Base-by-base conservation (phyloP, 2,113 vertebrate species). In the Sebastes schlegelii region DNA sequence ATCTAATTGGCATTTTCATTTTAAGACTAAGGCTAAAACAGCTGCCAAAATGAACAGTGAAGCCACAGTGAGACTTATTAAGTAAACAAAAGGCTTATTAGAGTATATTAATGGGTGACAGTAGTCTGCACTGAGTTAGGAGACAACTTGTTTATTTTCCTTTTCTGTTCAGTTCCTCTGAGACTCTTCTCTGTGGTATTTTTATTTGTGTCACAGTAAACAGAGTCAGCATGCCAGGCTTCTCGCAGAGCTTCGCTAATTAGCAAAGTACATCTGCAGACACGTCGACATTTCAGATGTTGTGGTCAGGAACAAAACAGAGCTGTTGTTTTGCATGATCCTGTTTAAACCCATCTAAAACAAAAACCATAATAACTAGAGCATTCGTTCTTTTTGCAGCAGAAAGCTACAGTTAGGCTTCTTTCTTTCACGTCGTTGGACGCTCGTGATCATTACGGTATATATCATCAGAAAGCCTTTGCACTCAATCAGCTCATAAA, bases 241-340 rank as follows among this genome's bases (percentile, higher is more conserved):
- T 43, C 52, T 62, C 19, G 55, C 57, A 77, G 10, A 62, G 26
- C 9, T 10, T 45, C 11, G 69, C 57, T 78, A 68, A 89, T 84
- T 82, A 82, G 43, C 58, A 48, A 26, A 60, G 14, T 40, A 42
- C 14, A 42, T 65, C 2, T 63, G 46, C 43, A 68, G 61, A 60
- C 26, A 21, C 23, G 2, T 68, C 5, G 34, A 23, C 12, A 55
- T 79, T 63, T 74, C 3, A 43, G 21, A 52, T 19, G 16, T 17
- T 62, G 76, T 60, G 58, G 77, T 80, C 63, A 55, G 45, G 4
- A 74, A 52, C 9, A 46, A 67, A 74, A 77, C 62, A 51, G 13
- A 61, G n/a, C n/a, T n/a, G 34, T 34, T 34, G 34, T 34, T 34
- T 34, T 34, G 34, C 34, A 34, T 34, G 34, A 34, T 34, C 34